These are phyloP conservation scores for Bufo gargarizans DNA, from an alignment of 2,113 vertebrate species.

Conservation along the genomic window DNA sequence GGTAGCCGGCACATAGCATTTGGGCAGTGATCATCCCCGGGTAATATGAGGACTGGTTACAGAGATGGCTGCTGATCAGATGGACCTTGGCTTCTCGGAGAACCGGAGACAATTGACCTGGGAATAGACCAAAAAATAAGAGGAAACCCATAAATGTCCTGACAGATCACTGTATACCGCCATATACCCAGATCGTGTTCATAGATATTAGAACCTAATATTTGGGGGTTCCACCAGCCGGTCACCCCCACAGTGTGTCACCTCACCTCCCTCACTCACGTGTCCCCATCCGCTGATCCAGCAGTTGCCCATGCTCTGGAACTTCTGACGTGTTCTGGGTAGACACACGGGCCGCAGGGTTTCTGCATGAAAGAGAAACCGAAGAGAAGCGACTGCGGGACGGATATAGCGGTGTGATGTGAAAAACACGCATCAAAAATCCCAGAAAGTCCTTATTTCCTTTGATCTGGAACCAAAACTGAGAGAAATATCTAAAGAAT, in stretches of 20 bases:
- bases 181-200: too few species aligned
- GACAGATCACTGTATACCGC: too few species aligned
- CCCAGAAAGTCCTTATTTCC: not conserved
- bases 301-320: slow-evolving; percentile 68
- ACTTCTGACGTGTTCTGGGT: slow-evolving; percentile 66
- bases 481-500: not conserved
- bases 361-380: slow-evolving; percentile 57
- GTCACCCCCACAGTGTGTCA: not conserved
- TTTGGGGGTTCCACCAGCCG: too few species aligned
- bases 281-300: slow-evolving; percentile 80
- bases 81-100: slow-evolving; percentile 72
- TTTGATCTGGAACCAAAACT: not conserved
- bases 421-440: not conserved
- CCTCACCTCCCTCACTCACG: slow-evolving; percentile 69
- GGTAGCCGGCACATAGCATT: slow-evolving; percentile 78
- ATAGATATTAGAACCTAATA: not conserved
- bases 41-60: slow-evolving; percentile 66
- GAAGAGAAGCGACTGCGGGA: not conserved
- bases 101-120: slow-evolving; percentile 61
- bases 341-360: slow-evolving; percentile 74
- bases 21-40: slow-evolving; percentile 68
- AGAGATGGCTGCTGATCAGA: slow-evolving; percentile 69
- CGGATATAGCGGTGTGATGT: too few species aligned
- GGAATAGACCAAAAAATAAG: not conserved
- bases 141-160: too few species aligned